These are phyloP conservation scores for Cheumatopsyche charites DNA, from an alignment of 1,140 invertebrate species.

Conservation along the genomic window DNA sequence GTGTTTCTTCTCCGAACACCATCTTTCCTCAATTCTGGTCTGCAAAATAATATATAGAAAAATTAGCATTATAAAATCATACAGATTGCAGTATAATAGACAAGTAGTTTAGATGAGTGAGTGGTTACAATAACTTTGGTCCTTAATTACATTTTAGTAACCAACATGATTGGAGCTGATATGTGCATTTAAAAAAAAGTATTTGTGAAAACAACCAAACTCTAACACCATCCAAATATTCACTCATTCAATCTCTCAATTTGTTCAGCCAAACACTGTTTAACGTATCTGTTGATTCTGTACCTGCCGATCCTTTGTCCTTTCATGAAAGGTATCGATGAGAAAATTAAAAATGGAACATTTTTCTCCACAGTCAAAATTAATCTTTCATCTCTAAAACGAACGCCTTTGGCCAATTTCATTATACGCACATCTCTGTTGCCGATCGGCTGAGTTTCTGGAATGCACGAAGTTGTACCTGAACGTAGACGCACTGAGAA, in stretches of 20 bases:
- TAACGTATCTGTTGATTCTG: too few species aligned
- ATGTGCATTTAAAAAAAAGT: too few species aligned
- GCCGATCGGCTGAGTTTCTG: slow-evolving; percentile 56
- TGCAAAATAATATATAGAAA: slow-evolving; percentile 51
- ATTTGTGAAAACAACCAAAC: too few species aligned
- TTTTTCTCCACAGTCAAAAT: slow-evolving; percentile 74
- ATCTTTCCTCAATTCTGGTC: slow-evolving; percentile 76
- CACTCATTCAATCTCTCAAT: too few species aligned
- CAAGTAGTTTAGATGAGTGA: too few species aligned
- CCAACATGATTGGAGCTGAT: too few species aligned
- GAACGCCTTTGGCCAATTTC: slow-evolving; percentile 64
- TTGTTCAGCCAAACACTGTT: too few species aligned
- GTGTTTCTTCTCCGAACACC: slow-evolving; percentile 79
- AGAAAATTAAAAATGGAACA: slow-evolving; percentile 82
- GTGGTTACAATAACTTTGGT: too few species aligned
- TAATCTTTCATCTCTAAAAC: slow-evolving; percentile 77
- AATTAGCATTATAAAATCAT: too few species aligned
- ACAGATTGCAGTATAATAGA: too few species aligned
- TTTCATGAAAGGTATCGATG: slow-evolving; percentile 80
- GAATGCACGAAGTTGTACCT: slow-evolving; percentile 58
- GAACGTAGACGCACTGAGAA: slow-evolving; percentile 55
- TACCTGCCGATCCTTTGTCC: slow-evolving; percentile 69
- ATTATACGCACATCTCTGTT: slow-evolving; percentile 66
- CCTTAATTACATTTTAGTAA: too few species aligned
- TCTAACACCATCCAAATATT: too few species aligned